A percentile compares a stretch with the other conserved stretches of the same genome.
Evolutionary conservation across 2,888 invertebrate genomes (phyloP).

Genomic region (Pristionchus mayeri): DNA sequence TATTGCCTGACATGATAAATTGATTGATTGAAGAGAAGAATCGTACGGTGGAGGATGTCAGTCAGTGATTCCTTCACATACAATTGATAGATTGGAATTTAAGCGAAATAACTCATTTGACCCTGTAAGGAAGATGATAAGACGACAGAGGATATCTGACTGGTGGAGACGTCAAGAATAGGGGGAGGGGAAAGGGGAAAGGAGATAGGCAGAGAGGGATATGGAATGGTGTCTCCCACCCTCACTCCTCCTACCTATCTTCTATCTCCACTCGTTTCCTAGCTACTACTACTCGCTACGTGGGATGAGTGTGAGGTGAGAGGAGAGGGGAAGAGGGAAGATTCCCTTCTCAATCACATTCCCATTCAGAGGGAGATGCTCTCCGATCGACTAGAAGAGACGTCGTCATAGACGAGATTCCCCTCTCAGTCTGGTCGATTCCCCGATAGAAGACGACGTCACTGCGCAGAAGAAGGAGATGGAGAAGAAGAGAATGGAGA

Average conservation of each 20-base stretch:
- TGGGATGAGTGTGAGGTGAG: not conserved
- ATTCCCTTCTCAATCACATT: not conserved
- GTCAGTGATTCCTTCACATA: no score
- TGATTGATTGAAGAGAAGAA: no score
- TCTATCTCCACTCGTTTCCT: not conserved
- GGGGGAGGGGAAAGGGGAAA: not conserved
- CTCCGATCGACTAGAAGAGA: slow-evolving; percentile 12
- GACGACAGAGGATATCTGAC: no score
- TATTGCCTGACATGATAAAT: no score
- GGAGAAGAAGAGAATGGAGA: not conserved
- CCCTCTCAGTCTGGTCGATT: not conserved
- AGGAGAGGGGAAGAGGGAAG: not conserved
- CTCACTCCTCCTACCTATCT: not conserved
- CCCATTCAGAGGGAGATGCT: not conserved
- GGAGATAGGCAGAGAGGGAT: not conserved
- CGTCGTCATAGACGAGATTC: not conserved
- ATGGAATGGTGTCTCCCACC: not conserved
- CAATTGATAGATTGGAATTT: no score
- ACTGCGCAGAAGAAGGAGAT: not conserved
- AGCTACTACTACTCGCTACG: slow-evolving; percentile 5
- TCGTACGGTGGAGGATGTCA: no score
- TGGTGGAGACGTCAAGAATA: no score
- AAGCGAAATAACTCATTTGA: no score
- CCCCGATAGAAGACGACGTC: not conserved
- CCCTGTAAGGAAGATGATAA: no score